phyloP scores from a whole-genome alignment of 2,888 invertebrate species.

The Drepanosiphum platanoidis region DNA sequence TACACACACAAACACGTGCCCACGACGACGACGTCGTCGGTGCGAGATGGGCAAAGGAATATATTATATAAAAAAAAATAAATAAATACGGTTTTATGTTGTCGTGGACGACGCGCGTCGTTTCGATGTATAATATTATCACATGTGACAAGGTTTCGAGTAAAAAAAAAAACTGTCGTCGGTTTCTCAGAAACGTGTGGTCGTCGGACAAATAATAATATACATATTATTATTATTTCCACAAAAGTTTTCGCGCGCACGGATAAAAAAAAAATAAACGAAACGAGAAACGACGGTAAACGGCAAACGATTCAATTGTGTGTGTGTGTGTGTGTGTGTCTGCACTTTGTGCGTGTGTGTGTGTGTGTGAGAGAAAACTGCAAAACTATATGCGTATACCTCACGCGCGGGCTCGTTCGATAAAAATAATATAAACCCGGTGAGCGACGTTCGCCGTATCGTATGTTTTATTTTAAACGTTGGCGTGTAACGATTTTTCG shows the following conservation, averaged over 20 bases:
- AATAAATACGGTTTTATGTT: too few species aligned
- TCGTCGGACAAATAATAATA: background rate
- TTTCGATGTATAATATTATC: too few species aligned
- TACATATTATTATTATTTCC: background rate
- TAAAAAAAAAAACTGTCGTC: too few species aligned
- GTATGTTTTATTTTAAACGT: slow-evolving; percentile 15
- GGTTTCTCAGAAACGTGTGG: background rate
- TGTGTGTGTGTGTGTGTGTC: too few species aligned
- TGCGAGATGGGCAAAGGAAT: too few species aligned
- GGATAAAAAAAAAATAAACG: background rate
- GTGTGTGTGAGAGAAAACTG: background rate
- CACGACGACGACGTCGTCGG: too few species aligned
- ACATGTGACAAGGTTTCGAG: too few species aligned
- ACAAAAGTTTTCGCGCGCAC: background rate
- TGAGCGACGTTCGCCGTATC: background rate
- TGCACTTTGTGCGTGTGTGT: background rate
- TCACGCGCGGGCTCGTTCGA: slow-evolving; percentile 4
- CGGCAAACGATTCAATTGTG: too few species aligned
- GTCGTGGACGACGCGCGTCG: too few species aligned
- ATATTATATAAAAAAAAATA: too few species aligned
- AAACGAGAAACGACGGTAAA: background rate
- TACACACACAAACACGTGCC: too few species aligned
- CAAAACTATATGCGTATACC: background rate
- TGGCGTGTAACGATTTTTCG: slow-evolving; percentile 2
- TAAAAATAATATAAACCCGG: slow-evolving; percentile 18